Percentiles rank a stretch among this genome's conserved stretches.
phyloP scores from a whole-genome alignment of 2,797 vertebrate genomes.

The Siniperca undulata region DNA sequence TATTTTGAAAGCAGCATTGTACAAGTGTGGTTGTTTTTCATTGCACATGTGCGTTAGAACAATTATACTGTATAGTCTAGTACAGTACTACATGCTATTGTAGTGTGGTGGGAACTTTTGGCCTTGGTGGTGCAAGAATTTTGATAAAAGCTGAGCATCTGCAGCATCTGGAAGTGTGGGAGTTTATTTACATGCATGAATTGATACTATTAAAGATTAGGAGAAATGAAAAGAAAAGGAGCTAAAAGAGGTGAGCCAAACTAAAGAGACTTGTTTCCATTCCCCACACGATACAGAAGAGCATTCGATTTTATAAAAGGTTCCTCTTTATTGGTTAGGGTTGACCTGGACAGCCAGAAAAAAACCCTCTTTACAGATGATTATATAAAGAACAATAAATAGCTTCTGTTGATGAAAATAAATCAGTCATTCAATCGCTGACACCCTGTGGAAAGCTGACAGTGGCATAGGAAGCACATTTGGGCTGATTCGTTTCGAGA shows the following conservation, averaged over 20 bases:
- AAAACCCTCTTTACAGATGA: slow-evolving; percentile 81
- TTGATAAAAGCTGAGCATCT: slow-evolving; percentile 49
- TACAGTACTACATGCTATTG: neutral
- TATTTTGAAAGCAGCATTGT: slow-evolving; percentile 34
- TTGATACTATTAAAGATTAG: slow-evolving; percentile 16
- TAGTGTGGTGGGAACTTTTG: neutral
- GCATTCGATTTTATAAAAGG: slow-evolving; percentile 87
- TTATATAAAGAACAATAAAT: slow-evolving; percentile 89
- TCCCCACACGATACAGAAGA: slow-evolving; percentile 81
- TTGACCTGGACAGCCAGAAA: slow-evolving; percentile 80
- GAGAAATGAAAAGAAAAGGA: slow-evolving; percentile 30
- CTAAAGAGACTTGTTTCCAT: slow-evolving; percentile 33
- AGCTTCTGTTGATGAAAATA: slow-evolving; percentile 77
- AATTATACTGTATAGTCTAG: neutral
- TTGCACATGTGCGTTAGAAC: neutral
- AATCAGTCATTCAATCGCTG: slow-evolving; percentile 74
- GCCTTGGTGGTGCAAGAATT: neutral
- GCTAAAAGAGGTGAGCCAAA: slow-evolving; percentile 23
- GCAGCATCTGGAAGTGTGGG: slow-evolving; percentile 32
- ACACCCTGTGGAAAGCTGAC: slow-evolving; percentile 71
- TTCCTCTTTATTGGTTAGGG: slow-evolving; percentile 87
- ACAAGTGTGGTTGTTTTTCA: slow-evolving; percentile 1
- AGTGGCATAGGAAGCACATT: slow-evolving; percentile 80
- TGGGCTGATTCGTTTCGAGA: slow-evolving; percentile 56
- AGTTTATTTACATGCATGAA: slow-evolving; percentile 67